A percentile compares a stretch with the other conserved stretches of the same genome.
These are phyloP conservation scores for Myathropa florea DNA, from an alignment of 2,888 invertebrate species.

Conservation along the genomic window DNA sequence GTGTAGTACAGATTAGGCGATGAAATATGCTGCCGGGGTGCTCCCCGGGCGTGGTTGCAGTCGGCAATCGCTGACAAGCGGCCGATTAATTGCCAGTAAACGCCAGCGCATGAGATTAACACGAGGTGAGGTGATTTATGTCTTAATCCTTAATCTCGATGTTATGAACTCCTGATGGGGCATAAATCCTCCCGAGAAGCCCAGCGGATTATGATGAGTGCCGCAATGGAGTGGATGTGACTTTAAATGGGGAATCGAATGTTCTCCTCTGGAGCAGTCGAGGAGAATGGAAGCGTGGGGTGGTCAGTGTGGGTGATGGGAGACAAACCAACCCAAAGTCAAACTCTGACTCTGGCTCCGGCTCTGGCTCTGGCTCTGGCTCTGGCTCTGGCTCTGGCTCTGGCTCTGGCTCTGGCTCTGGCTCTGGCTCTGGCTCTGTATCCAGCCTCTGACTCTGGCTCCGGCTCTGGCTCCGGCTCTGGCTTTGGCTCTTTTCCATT, in stretches of 20 bases:
- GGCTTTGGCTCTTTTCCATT: no score
- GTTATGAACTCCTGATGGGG: constrained; percentile 33
- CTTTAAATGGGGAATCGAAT: not conserved
- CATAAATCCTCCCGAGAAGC: not conserved
- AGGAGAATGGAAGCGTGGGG: no score
- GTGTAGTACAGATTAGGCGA: constrained; percentile 65
- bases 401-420: no score
- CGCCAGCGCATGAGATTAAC: constrained; percentile 64
- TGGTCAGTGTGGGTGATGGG: no score
- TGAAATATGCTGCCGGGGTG: constrained; percentile 57
- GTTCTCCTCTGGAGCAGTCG: not conserved
- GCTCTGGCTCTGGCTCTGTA: no score
- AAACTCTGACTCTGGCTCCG: no score
- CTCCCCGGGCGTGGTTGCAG: constrained; percentile 15
- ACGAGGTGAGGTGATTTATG: constrained; percentile 63
- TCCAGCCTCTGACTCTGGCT: no score
- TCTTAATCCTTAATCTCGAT: constrained; percentile 62
- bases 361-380: no score
- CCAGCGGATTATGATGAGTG: not conserved
- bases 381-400: no score
- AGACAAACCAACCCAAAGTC: no score
- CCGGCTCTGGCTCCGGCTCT: no score
- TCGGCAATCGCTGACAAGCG: constrained; percentile 57
- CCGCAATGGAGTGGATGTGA: not conserved
- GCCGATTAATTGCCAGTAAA: constrained; percentile 69